These are phyloP conservation scores for Galago senegalensis DNA, from an alignment of 2,797 vertebrate genomes.

Conservation along the genomic window DNA sequence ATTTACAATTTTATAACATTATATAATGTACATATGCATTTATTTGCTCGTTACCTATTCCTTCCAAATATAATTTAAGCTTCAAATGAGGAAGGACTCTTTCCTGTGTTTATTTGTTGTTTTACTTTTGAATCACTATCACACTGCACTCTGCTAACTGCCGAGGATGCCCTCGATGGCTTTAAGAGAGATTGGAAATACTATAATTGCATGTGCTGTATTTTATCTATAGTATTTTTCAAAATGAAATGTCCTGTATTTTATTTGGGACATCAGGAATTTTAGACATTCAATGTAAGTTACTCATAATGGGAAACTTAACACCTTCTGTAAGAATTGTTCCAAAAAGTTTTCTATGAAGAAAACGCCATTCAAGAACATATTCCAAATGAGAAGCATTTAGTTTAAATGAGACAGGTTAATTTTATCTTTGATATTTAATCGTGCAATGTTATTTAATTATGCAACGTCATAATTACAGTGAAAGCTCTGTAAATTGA, in stretches of 20 bases:
- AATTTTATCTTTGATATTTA: conserved; percentile 34
- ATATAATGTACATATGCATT: not conserved
- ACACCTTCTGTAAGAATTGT: conserved; percentile 3
- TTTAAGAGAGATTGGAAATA: not conserved
- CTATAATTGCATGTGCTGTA: not conserved
- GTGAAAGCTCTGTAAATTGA: too few species aligned
- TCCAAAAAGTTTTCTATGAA: conserved; percentile 15
- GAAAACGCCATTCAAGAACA: not conserved
- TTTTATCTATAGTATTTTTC: not conserved
- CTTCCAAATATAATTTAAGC: conserved; percentile 19
- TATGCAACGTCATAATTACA: not conserved
- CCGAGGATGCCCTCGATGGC: not conserved
- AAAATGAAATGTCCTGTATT: conserved; percentile 13
- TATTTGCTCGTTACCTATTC: not conserved
- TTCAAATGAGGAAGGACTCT: not conserved
- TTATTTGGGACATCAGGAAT: not conserved
- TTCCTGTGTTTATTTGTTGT: not conserved
- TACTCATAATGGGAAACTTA: not conserved
- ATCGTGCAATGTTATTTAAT: too few species aligned
- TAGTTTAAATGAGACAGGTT: not conserved
- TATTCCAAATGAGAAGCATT: not conserved
- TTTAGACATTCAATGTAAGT: not conserved
- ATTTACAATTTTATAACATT: conserved; percentile 44
- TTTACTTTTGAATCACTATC: not conserved
- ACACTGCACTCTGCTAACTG: not conserved